A percentile compares a stretch with the other conserved stretches of the same genome.
These are phyloP conservation scores for Leguminivora glycinivorella DNA, from an alignment of 1,140 invertebrate species.

Conservation along the genomic window DNA sequence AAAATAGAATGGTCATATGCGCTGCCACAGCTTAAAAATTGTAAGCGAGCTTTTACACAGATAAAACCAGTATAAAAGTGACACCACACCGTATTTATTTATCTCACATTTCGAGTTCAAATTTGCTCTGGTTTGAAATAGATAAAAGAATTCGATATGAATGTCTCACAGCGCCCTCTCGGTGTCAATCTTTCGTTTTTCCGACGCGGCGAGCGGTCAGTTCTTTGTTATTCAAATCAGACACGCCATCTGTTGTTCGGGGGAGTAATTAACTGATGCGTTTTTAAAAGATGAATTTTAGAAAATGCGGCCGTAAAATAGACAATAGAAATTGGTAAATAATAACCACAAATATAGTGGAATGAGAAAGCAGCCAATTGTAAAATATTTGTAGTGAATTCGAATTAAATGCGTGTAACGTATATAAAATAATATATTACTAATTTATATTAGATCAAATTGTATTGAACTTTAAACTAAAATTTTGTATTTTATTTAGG, in stretches of 20 bases:
- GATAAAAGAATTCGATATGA: constrained; percentile 8
- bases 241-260: constrained; percentile 44
- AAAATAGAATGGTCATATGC: neutral
- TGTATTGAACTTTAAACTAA: no score
- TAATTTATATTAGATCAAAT: no score
- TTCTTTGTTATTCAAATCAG: constrained; percentile 67
- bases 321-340: no score
- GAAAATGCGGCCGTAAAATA: neutral
- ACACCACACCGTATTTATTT: neutral
- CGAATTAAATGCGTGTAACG: no score
- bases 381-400: no score
- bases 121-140: neutral
- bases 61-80: neutral
- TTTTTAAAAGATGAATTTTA: constrained; percentile 39
- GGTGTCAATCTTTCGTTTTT: constrained; percentile 59
- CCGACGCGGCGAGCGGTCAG: constrained; percentile 50
- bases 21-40: neutral
- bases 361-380: no score
- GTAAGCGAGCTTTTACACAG: neutral
- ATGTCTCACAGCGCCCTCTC: constrained; percentile 19
- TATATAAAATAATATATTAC: no score
- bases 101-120: neutral
- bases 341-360: no score
- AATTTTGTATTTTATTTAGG: no score
- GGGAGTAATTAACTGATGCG: constrained; percentile 56